Evolutionary conservation across 2,113 vertebrate species (phyloP), one percentile per base, ranked within the genome.

Genomic region (Oncorhynchus keta): DNA sequence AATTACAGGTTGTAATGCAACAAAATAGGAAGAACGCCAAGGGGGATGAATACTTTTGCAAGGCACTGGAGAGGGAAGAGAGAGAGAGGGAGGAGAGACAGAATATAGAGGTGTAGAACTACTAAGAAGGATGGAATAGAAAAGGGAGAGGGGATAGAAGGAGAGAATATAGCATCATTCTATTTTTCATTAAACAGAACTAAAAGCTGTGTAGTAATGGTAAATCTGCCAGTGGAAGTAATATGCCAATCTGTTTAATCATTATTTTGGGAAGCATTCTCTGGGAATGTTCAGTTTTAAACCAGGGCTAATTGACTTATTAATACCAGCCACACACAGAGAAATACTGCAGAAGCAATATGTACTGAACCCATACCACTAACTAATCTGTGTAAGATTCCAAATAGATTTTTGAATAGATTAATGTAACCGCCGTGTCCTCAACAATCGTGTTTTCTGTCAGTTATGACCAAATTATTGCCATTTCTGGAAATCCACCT

Each of bases 401-500:
- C 39, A 45, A 30, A 11, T 68, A 0, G 13, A 2, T 16, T 59
- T 84, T 45, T 83, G 77, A 81, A 81, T 82, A 68, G 69, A 84
- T 87, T 57, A 61, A 55, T 70, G 59, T 80, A 79, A 79, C 81
- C 82, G 82, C 72, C 78, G 85, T 78, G 84, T 89, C 73, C 84
- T 78, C 51, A 55, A 55, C 51, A 55, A 55, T 18, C 14, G 80
- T 78, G 83, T 85, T 89, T 45, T 45, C 39, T 45, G 39, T 45
- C 9, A 45, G 9, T 12, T 87, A 80, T 81, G 84, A 79, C 81
- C 78, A 84, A 84, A 35, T 6, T 65, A 68, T 77, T 80, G 79
- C 68, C 67, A 72, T 81, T 78, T 78, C 61, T 82, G 84, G 87
- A 86, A 89, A 90, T 75, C 79, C 82, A 28, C 28, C 28, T 28